Conservation (phyloP, 2,113 vertebrate species). For the Siniperca chuatsi region DNA sequence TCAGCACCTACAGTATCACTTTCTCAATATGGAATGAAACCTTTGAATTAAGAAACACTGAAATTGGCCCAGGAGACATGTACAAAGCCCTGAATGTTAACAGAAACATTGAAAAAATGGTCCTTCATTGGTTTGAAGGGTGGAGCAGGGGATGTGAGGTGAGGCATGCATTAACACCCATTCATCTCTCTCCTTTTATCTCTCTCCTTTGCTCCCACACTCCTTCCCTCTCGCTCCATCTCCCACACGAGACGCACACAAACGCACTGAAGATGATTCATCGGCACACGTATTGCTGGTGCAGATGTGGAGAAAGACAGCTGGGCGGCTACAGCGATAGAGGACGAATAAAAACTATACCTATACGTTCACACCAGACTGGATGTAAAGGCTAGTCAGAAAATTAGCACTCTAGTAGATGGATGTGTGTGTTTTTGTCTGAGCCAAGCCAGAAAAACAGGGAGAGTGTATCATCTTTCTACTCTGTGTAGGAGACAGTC, state of each 20-base stretch:
- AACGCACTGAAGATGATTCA: constrained; percentile 42
- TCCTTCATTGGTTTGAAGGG: constrained; percentile 44
- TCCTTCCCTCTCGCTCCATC: constrained; percentile 17
- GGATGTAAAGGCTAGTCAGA: constrained; percentile 11
- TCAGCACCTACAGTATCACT: constrained; percentile 3
- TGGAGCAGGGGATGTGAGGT: constrained; percentile 60
- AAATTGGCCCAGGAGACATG: constrained; percentile 43
- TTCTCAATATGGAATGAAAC: constrained; percentile 10
- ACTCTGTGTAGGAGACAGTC: constrained; percentile 20
- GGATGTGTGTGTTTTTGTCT: constrained; percentile 21
- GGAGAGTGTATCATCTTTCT: not conserved
- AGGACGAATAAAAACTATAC: constrained; percentile 40
- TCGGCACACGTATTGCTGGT: constrained; percentile 22
- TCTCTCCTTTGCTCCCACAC: constrained; percentile 31
- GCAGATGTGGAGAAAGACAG: constrained; percentile 30
- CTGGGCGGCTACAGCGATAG: not conserved
- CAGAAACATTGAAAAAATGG: constrained; percentile 66
- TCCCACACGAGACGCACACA: constrained; percentile 30
- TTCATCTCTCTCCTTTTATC: constrained; percentile 69
- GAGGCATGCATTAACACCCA: constrained; percentile 68
- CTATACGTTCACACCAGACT: constrained; percentile 12
- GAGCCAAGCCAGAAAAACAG: constrained; percentile 12
- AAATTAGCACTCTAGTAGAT: not conserved
- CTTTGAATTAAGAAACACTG: constrained; percentile 36
- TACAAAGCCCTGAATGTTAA: constrained; percentile 44